Evolutionary conservation across 2,888 invertebrate genomes (phyloP).

Genomic region (Gari tellinella): DNA sequence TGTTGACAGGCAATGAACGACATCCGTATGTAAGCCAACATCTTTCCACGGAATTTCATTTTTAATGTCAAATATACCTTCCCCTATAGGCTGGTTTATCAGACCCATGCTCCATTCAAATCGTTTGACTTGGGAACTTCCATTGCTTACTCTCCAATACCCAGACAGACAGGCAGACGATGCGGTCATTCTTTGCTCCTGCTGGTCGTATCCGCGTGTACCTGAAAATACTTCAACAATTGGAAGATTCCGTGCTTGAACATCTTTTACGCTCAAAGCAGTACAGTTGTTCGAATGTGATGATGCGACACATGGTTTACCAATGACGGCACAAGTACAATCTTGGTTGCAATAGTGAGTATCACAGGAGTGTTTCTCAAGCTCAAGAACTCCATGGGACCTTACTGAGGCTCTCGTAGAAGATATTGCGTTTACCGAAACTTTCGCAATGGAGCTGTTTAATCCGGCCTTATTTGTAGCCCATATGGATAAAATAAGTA

Average conservation of each 20-base stretch:
- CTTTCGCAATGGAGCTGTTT: constrained; percentile 38
- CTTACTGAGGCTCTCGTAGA: neutral
- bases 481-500: constrained; percentile 47
- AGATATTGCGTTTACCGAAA: constrained; percentile 32
- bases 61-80: constrained; percentile 52
- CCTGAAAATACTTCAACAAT: constrained; percentile 20
- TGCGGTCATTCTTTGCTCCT: constrained; percentile 11
- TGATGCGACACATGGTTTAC: constrained; percentile 43
- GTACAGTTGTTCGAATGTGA: neutral
- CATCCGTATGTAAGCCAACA: constrained; percentile 35
- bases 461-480: constrained; percentile 57
- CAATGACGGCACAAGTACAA: constrained; percentile 65
- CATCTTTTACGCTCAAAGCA: neutral
- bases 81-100: constrained; percentile 40
- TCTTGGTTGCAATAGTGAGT: constrained; percentile 57
- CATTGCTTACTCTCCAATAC: constrained; percentile 24
- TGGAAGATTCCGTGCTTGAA: neutral
- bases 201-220: neutral
- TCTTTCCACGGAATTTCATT: constrained; percentile 56
- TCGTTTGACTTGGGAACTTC: constrained; percentile 13
- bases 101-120: constrained; percentile 63
- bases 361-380: constrained; percentile 61
- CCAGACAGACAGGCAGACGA: constrained; percentile 41
- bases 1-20: constrained; percentile 51
- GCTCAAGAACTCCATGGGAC: constrained; percentile 34